A percentile compares a stretch with the other conserved stretches of the same genome.
These are phyloP conservation scores for Tridacna crocea DNA, from an alignment of 2,888 invertebrate species.

Conservation along the genomic window DNA sequence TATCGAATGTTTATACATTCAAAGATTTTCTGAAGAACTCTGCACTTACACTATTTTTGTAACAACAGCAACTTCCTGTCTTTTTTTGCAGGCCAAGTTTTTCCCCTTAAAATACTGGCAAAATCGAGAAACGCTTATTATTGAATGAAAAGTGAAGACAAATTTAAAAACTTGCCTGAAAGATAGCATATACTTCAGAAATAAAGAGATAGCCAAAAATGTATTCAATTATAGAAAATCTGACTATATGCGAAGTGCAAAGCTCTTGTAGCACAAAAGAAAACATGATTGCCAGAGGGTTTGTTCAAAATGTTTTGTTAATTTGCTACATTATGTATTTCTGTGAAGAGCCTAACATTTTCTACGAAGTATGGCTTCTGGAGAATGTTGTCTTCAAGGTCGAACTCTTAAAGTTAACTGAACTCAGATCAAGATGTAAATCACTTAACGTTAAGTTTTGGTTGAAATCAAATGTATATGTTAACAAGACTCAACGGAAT, in stretches of 20 bases:
- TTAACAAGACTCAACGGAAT: no score
- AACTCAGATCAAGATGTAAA: no score
- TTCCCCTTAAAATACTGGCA: conserved; percentile 3
- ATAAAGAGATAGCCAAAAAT: neutral
- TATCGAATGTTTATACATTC: neutral
- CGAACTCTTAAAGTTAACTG: no score
- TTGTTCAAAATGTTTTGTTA: neutral
- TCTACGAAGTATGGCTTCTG: no score
- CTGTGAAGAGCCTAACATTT: no score
- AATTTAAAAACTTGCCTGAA: neutral
- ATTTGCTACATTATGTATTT: no score
- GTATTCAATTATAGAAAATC: conserved; percentile 4
- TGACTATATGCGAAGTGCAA: conserved; percentile 44
- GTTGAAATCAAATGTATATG: no score
- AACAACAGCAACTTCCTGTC: neutral
- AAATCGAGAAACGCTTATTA: conserved; percentile 36
- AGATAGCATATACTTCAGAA: neutral
- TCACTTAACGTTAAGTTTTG: no score
- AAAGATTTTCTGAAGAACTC: neutral
- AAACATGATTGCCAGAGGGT: neutral
- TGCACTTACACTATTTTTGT: conserved; percentile 1
- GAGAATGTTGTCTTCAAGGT: no score
- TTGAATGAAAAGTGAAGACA: neutral
- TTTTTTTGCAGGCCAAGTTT: neutral
- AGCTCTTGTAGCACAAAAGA: conserved; percentile 24